Base-by-base conservation (phyloP, 2,888 invertebrate species). In the Anorthoa munda region DNA sequence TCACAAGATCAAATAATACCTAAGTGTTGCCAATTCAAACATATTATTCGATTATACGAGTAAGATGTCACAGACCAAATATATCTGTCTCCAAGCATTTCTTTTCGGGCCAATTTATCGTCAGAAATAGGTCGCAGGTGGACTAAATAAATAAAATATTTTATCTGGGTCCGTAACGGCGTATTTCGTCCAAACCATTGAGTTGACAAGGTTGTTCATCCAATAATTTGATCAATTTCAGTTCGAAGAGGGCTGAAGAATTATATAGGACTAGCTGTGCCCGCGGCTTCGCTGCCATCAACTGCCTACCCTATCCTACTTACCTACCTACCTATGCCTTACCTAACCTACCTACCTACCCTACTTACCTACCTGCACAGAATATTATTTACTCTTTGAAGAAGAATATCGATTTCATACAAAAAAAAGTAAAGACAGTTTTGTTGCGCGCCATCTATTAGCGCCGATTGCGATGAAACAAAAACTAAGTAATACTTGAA, bases 181-280 rank as follows among this genome's bases (percentile, higher is more conserved):
- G 23, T 45, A 50, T 48, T 68, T 50, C 48, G 26, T 48, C 13
- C 18, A 21, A 66, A 59, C 23, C 39, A 50, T 53, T 48, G 15
- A 3, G 5, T 68, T 26, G 48, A 67, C 51, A 67, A 66, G 51
- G 23, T 39, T 60, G 46, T 53, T 59, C 26, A 18, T 39, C 21
- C 39, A 68, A 76, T 68, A 76, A 77, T 75, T 75, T 77, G 53
- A 68, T 68, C 53, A 69, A 55, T 55, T 68, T 50, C 11, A 13
- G 31, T 45, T 75, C 13, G 15, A 18, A 39, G 0, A 18, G 11
- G 18, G 15, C 46, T 39, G 13, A 21, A 26, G 26, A 68, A 48
- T 76, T 15, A 26, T 18, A 9, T 21, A 1, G 48, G 39, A n/a
- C n/a, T n/a, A n/a, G n/a, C n/a, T n/a, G n/a, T n/a, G n/a, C n/a